These are phyloP conservation scores for Lethenteron reissneri DNA, from an alignment of 2,113 vertebrate species.

Conservation along the genomic window DNA sequence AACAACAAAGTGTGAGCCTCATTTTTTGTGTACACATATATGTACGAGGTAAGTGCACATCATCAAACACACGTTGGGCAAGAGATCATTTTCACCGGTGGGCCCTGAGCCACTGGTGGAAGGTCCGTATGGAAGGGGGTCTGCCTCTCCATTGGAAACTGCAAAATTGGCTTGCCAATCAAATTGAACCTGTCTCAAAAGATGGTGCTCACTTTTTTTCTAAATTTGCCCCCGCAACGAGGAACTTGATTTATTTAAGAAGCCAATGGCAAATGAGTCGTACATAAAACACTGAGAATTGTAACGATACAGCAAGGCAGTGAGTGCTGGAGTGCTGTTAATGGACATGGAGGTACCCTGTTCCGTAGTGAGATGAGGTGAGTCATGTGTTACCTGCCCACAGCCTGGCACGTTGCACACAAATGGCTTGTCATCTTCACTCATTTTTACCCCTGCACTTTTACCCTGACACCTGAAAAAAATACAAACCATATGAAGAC, in stretches of 20 bases:
- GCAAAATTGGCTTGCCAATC: no score
- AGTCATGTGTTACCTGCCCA: conserved; percentile 60
- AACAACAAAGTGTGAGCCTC: not conserved
- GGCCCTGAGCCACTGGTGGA: no score
- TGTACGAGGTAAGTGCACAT: not conserved
- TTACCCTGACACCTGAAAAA: no score
- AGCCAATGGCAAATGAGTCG: no score
- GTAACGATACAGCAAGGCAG: no score
- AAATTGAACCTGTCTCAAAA: no score
- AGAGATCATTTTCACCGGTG: no score
- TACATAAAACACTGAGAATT: conserved; percentile 15
- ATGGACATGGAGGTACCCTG: conserved; percentile 22
- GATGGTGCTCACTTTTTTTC: conserved; percentile 16
- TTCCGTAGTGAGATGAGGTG: conserved; percentile 25
- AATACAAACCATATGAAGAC: no score
- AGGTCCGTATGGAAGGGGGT: conserved; percentile 15
- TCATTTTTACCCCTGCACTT: no score
- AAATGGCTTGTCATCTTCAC: conserved; percentile 66
- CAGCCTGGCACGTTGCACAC: conserved; percentile 82
- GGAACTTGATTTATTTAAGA: conserved; percentile 16
- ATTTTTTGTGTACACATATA: not conserved
- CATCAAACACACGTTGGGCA: no score
- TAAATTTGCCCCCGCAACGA: conserved; percentile 22
- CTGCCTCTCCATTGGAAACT: conserved; percentile 16
- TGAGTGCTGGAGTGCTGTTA: conserved; percentile 19